Base-by-base conservation (phyloP, 2,888 invertebrate species). In the Operophtera brumata region DNA sequence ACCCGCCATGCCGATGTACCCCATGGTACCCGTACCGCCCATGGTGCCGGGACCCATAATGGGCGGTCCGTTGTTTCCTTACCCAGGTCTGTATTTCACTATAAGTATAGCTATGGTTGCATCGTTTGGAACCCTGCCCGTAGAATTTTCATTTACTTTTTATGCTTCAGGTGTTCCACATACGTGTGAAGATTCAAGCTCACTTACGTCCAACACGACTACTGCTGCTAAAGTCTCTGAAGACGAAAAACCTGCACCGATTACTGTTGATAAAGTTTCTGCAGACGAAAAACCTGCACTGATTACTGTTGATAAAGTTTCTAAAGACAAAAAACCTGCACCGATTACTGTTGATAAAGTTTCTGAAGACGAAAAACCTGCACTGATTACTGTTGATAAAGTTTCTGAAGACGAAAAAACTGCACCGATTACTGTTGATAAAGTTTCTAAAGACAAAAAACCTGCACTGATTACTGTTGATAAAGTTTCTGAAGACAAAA, bases 1-100 rank as follows among this genome's bases (percentile, higher is more conserved):
- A 10, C 80, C 84, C 3, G 64, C 72, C 1, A 55, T 84, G 26
- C 87, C 85, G 0, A 86, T 89, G 88, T 87, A 82, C 53, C 88
- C 88, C 0, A 75, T 87, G 73, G 72, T 85, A 25, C 88, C 88
- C 4, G 77, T 86, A 1, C 87, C 87, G 30, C 86, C 86, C 1
- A 73, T 85, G 30, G 67, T 82, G 54, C 86, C 86, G 2, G 77
- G 86, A 4, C 87, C 86, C 30, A 84, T 84, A 2, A 72, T 85
- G 14, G 71, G 56, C 10, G 66, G 67, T 25, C 65, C 68, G 11
- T 48, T 64, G 28, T 66, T 60, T 57, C 69, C 71, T 35, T 59
- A 41, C 39, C 65, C 72, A 73, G 77, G 83, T 54, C 35, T 11
- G 6, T 57, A 10, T 11, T 41, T 41, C 11, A 37, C 2, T 37